These are phyloP conservation scores for Mesorhabditis spiculigera DNA, from an alignment of 2,888 invertebrate species.

Conservation along the genomic window DNA sequence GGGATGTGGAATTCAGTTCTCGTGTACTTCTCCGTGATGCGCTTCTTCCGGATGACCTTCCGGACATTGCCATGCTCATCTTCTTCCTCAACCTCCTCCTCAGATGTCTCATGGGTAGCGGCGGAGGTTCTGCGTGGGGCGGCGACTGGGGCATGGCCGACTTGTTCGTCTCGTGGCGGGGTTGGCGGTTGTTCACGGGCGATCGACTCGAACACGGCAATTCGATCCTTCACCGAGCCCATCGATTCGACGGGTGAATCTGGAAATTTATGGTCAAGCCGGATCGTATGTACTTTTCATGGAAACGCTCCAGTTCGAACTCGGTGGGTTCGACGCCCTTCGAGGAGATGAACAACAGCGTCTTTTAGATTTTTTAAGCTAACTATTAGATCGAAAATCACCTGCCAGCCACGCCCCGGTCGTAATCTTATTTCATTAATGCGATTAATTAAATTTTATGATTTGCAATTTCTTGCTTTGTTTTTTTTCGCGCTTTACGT, in stretches of 20 bases:
- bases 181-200: neutral
- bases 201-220: constrained; percentile 36
- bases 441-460: too few species aligned
- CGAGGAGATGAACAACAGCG: too few species aligned
- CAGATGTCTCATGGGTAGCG: constrained; percentile 24
- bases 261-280: constrained; percentile 14
- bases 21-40: constrained; percentile 23
- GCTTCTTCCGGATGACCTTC: constrained; percentile 21
- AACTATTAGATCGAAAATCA: too few species aligned
- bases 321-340: too few species aligned
- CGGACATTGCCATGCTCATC: constrained; percentile 15
- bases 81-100: constrained; percentile 23
- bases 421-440: too few species aligned
- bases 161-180: constrained; percentile 2
- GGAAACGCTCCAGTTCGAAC: too few species aligned
- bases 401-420: too few species aligned
- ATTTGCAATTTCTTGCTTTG: too few species aligned
- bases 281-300: too few species aligned
- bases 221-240: constrained; percentile 37
- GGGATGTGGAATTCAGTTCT: constrained; percentile 16
- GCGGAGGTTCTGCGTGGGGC: constrained; percentile 23
- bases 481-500: too few species aligned
- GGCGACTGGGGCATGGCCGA: constrained; percentile 16
- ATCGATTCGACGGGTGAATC: constrained; percentile 36
- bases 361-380: too few species aligned